phyloP scores from a whole-genome alignment of 2,797 vertebrate genomes.

The Euthynnus affinis region DNA sequence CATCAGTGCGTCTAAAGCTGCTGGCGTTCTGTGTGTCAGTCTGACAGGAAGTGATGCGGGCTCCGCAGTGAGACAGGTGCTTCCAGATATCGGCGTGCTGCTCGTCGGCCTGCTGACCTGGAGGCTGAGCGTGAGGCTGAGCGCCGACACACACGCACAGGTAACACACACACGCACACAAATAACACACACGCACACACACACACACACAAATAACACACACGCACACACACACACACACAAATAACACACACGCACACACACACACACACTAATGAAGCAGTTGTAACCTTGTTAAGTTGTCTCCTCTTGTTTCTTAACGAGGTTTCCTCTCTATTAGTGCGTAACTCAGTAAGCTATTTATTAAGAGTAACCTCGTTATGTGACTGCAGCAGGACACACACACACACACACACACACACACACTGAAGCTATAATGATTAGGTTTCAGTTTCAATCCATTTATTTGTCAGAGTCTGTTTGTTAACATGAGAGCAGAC shows the following conservation, averaged over 20 bases:
- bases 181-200: slow-evolving; percentile 33
- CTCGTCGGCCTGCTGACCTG: slow-evolving; percentile 61
- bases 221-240: slow-evolving; percentile 46
- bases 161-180: slow-evolving; percentile 46
- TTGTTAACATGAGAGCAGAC: slow-evolving; percentile 47
- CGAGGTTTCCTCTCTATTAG: slow-evolving; percentile 60
- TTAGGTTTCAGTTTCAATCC: slow-evolving; percentile 48
- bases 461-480: slow-evolving; percentile 33
- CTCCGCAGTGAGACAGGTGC: slow-evolving; percentile 67
- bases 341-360: slow-evolving; percentile 69
- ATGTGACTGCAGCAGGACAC: slow-evolving; percentile 30
- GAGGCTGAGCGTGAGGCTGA: slow-evolving; percentile 59
- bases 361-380: slow-evolving; percentile 65
- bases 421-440: slow-evolving; percentile 40
- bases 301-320: slow-evolving; percentile 64
- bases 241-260: slow-evolving; percentile 35
- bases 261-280: slow-evolving; percentile 29
- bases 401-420: slow-evolving; percentile 28
- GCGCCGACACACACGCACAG: slow-evolving; percentile 36
- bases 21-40: slow-evolving; percentile 31
- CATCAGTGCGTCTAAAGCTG: too few relatives aligned
- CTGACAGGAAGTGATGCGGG: slow-evolving; percentile 67
- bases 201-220: slow-evolving; percentile 25
- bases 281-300: slow-evolving; percentile 59
- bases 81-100: slow-evolving; percentile 70